Conservation (phyloP, 1,140 invertebrate genomes). For the Drosophila varians region DNA sequence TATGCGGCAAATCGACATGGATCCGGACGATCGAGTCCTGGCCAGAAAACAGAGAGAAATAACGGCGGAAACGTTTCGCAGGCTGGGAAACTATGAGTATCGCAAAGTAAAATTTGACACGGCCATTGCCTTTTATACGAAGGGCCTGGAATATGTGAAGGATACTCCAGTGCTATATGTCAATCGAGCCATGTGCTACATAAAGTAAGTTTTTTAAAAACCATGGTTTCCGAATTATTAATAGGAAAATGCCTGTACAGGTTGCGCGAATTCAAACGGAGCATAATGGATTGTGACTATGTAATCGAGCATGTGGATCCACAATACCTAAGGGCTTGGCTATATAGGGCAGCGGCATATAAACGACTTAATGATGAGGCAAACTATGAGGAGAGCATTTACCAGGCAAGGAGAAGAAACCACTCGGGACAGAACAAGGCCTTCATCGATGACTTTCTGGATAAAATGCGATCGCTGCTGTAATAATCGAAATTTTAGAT, state of each 20-base stretch:
- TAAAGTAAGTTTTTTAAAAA: slow-evolving; percentile 39
- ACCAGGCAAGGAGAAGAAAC: slow-evolving; percentile 34
- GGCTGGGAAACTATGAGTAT: slow-evolving; percentile 47
- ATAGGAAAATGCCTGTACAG: slow-evolving; percentile 12
- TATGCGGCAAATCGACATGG: slow-evolving; percentile 52
- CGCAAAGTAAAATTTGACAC: slow-evolving; percentile 12
- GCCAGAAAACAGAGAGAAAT: slow-evolving; percentile 30
- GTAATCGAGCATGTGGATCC: slow-evolving; percentile 34
- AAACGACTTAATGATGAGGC: slow-evolving; percentile 44
- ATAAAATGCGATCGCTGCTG: slow-evolving; percentile 28
- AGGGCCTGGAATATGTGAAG: slow-evolving; percentile 34
- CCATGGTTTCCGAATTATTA: background rate
- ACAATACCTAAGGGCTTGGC: slow-evolving; percentile 43
- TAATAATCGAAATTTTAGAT: slow-evolving; percentile 5
- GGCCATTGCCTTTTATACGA: slow-evolving; percentile 37
- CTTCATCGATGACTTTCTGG: slow-evolving; percentile 53
- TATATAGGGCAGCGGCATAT: slow-evolving; percentile 50
- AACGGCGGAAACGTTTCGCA: slow-evolving; percentile 51
- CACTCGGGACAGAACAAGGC: background rate
- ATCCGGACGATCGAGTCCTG: background rate
- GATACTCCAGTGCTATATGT: slow-evolving; percentile 59
- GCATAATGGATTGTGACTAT: slow-evolving; percentile 51
- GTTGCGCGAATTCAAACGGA: slow-evolving; percentile 36
- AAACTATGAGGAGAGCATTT: slow-evolving; percentile 35
- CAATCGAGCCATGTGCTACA: slow-evolving; percentile 43